Evolutionary conservation across 2,113 vertebrate genomes (phyloP).

Genomic region (Sarotherodon lohbergeri): DNA sequence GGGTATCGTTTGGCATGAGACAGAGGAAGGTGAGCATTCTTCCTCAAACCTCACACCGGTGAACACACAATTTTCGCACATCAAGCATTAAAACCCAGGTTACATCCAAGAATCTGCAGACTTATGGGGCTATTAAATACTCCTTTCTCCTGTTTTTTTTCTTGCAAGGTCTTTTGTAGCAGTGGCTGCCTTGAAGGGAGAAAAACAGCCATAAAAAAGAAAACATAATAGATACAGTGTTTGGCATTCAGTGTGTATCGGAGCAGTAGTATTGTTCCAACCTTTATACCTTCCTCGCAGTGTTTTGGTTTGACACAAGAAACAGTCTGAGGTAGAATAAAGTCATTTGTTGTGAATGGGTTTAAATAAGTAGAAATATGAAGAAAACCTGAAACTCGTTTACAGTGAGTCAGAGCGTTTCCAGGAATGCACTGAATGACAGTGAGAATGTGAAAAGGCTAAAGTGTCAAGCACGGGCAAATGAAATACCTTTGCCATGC

Average conservation of each 20-base stretch:
- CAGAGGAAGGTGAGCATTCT: constrained; percentile 84
- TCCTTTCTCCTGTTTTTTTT: not conserved
- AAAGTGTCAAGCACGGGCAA: not conserved
- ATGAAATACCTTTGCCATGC: not conserved
- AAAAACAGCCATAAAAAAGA: not conserved
- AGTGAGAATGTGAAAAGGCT: not conserved
- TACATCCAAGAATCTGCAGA: not conserved
- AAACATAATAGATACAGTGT: not conserved
- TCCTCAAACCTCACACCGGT: not conserved
- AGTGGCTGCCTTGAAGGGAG: not conserved
- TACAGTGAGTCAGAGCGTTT: not conserved
- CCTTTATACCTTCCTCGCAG: not conserved
- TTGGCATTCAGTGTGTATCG: not conserved
- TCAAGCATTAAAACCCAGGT: not conserved
- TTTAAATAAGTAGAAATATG: not conserved
- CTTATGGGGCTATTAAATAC: not conserved
- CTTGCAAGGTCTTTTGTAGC: not conserved
- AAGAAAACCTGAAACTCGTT: not conserved
- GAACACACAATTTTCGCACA: not conserved
- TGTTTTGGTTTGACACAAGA: not conserved
- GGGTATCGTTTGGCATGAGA: constrained; percentile 98
- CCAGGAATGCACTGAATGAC: not conserved
- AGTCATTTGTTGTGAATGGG: not conserved
- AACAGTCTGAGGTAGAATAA: not conserved
- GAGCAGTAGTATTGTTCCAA: not conserved